These are phyloP conservation scores for Acestrorhynchus altus DNA, from an alignment of 2,797 vertebrate genomes.

Conservation along the genomic window DNA sequence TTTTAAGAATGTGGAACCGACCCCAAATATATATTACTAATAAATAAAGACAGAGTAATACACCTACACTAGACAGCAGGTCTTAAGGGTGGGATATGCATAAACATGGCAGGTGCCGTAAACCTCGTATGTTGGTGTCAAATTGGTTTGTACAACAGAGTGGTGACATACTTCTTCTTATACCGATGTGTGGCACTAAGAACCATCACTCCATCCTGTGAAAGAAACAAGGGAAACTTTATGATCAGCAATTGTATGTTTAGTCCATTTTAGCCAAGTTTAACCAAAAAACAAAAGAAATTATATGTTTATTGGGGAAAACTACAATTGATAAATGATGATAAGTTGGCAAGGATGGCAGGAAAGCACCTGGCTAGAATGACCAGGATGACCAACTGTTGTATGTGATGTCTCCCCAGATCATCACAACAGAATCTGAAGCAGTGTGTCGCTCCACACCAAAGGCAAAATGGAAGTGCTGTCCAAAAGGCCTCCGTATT, in stretches of 20 bases:
- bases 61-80: slow-evolving; percentile 26
- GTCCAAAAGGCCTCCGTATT: too few relatives aligned
- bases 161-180: slow-evolving; percentile 98
- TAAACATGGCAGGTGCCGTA: not conserved
- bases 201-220: slow-evolving; percentile 97
- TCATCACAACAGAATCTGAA: too few relatives aligned
- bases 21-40: not conserved
- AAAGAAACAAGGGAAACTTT: slow-evolving; percentile 35
- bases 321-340: too few relatives aligned
- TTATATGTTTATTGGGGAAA: too few relatives aligned
- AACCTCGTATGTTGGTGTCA: slow-evolving; percentile 67
- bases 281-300: too few relatives aligned
- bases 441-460: too few relatives aligned
- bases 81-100: not conserved
- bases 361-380: too few relatives aligned
- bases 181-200: slow-evolving; percentile 96
- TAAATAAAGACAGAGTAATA: not conserved
- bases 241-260: not conserved
- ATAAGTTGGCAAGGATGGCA: too few relatives aligned
- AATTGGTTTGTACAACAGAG: slow-evolving; percentile 96
- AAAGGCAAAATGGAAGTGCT: too few relatives aligned
- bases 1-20: not conserved
- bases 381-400: too few relatives aligned
- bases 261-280: not conserved
- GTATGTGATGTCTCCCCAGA: too few relatives aligned